Percentiles rank a stretch among this genome's conserved stretches.
phyloP scores from a whole-genome alignment of 1,140 invertebrate genomes.

The Plectrocnemia conspersa region DNA sequence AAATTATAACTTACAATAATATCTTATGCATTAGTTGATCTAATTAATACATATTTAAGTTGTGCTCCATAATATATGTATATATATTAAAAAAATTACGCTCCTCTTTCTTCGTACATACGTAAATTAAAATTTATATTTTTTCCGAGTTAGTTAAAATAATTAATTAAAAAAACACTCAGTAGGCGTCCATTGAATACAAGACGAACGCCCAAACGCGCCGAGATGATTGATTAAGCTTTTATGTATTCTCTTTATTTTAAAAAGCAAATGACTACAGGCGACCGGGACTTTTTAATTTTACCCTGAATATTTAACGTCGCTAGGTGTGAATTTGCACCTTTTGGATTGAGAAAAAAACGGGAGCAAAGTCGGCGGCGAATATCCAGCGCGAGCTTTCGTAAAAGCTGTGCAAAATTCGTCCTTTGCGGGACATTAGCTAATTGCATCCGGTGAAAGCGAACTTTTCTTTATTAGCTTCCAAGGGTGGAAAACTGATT shows the following conservation, averaged over 20 bases:
- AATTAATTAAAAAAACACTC: conserved; percentile 33
- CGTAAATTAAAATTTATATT: conserved; percentile 20
- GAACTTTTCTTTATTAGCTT: conserved; percentile 21
- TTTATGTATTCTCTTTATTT: conserved; percentile 35
- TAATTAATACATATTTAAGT: no score
- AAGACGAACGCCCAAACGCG: conserved; percentile 27
- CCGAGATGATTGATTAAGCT: conserved; percentile 34
- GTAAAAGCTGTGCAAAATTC: conserved; percentile 15
- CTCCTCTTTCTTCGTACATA: background rate
- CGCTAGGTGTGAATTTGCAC: conserved; percentile 23
- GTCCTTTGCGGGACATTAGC: conserved; percentile 23
- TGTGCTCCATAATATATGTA: no score
- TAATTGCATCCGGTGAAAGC: conserved; percentile 22
- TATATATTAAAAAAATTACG: background rate
- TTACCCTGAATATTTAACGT: conserved; percentile 30
- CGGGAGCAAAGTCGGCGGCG: background rate
- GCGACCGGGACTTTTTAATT: conserved; percentile 31
- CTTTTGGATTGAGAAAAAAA: conserved; percentile 11
- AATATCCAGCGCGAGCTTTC: conserved; percentile 2
- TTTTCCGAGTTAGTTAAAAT: conserved; percentile 25
- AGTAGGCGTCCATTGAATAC: conserved; percentile 31
- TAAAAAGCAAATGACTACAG: conserved; percentile 33
- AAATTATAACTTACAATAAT: no score
- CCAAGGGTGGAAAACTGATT: conserved; percentile 16
- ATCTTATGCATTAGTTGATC: no score